Conservation (phyloP, 2,888 invertebrate genomes). For the Drosophila demipolita region DNA sequence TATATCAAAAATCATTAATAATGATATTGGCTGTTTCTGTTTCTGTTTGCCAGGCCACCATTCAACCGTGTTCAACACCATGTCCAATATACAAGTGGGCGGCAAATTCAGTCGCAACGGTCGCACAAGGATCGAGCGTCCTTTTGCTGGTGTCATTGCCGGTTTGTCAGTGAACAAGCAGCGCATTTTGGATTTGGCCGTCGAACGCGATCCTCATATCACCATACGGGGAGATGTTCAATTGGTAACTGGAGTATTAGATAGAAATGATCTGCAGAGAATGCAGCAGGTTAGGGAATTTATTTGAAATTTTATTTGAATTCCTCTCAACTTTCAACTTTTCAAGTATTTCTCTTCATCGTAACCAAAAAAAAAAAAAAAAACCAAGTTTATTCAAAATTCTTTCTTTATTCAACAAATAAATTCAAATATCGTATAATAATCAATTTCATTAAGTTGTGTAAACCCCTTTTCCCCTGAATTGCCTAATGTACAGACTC, state of each 20-base stretch:
- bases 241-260: conserved; percentile 90
- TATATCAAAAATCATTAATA: not conserved
- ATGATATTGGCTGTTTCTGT: not conserved
- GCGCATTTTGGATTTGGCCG: conserved; percentile 93
- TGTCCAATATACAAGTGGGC: conserved; percentile 95
- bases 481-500: conserved; percentile 47
- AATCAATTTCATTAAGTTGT: conserved; percentile 65
- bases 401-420: conserved; percentile 68
- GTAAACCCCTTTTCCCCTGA: conserved; percentile 66
- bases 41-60: conserved; percentile 89
- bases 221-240: conserved; percentile 93
- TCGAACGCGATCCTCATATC: conserved; percentile 92
- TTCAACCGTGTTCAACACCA: conserved; percentile 95
- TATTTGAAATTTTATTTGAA: conserved; percentile 84
- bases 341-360: conserved; percentile 84
- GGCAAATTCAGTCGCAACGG: conserved; percentile 88
- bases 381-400: conserved; percentile 75
- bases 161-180: conserved; percentile 95
- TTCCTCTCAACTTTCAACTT: conserved; percentile 83
- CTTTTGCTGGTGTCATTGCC: conserved; percentile 95
- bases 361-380: conserved; percentile 57
- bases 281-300: conserved; percentile 92
- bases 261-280: conserved; percentile 91
- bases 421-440: conserved; percentile 50
- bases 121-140: conserved; percentile 89